Evolutionary conservation across 2,113 vertebrate species (phyloP).

Genomic region (Elachura formosa): DNA sequence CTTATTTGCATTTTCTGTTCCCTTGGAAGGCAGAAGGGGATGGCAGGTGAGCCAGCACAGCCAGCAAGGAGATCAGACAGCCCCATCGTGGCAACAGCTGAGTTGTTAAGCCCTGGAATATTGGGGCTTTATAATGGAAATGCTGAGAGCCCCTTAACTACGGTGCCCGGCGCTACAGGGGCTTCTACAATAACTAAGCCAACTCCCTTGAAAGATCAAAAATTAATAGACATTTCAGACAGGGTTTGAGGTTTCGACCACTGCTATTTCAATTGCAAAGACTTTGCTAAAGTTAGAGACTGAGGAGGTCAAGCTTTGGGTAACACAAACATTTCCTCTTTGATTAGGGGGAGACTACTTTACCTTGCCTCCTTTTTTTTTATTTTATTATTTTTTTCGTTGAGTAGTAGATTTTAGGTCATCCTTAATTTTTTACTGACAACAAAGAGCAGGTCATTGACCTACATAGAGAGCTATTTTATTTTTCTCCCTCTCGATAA

Average conservation of each 20-base stretch:
- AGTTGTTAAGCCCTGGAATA: conserved; percentile 2
- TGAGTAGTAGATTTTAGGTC: conserved; percentile 74
- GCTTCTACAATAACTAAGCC: conserved; percentile 48
- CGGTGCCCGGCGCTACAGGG: background rate
- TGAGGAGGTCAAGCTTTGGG: conserved; percentile 68
- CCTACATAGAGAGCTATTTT: conserved; percentile 76
- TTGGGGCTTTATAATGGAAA: conserved; percentile 22
- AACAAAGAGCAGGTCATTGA: conserved; percentile 74
- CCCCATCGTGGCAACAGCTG: background rate
- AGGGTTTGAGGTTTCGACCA: conserved; percentile 60
- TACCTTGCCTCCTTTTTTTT: conserved; percentile 38
- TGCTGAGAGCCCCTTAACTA: conserved; percentile 41
- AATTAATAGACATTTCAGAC: conserved; percentile 70
- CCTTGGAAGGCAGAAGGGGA: background rate
- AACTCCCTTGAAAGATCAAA: conserved; percentile 66
- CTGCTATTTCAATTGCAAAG: conserved; percentile 62
- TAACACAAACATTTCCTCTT: conserved; percentile 71
- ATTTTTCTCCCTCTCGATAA: conserved; percentile 68
- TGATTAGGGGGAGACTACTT: conserved; percentile 69
- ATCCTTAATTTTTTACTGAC: conserved; percentile 75
- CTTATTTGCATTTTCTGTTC: background rate
- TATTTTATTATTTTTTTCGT: conserved; percentile 25
- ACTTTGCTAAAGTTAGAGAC: conserved; percentile 68
- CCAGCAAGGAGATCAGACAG: background rate
- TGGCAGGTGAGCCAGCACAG: background rate